Evolutionary conservation across 2,888 invertebrate species (phyloP).

Genomic region (Ganaspis brasiliensis): DNA sequence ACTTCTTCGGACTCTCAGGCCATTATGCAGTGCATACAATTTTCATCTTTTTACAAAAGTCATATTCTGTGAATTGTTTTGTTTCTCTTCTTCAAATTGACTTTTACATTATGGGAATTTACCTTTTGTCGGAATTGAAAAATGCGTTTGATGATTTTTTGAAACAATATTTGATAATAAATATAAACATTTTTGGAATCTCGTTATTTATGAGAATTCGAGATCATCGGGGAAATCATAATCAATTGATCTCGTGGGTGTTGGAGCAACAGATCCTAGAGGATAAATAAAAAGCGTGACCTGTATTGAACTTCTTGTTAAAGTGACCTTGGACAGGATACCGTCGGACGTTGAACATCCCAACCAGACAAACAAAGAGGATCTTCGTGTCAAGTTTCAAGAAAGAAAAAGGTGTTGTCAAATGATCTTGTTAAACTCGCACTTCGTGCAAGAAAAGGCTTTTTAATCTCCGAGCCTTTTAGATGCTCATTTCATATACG

Average conservation of each 20-base stretch:
- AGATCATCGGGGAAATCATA: slow-evolving; percentile 52
- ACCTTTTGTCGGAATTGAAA: too few species aligned
- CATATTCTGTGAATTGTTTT: too few species aligned
- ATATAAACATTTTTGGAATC: too few species aligned
- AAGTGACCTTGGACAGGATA: slow-evolving; percentile 24
- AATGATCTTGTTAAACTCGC: background rate
- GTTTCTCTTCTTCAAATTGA: too few species aligned
- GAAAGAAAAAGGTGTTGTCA: background rate
- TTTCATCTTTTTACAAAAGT: background rate
- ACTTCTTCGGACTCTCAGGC: slow-evolving; percentile 62
- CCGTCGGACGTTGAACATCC: background rate
- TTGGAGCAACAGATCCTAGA: slow-evolving; percentile 44
- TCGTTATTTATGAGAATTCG: slow-evolving; percentile 35
- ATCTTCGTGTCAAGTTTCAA: background rate
- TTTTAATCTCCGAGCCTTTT: too few species aligned
- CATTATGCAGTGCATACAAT: too few species aligned
- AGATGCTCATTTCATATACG: too few species aligned
- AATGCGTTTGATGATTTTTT: too few species aligned
- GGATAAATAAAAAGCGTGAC: slow-evolving; percentile 18
- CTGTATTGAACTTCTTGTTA: slow-evolving; percentile 7
- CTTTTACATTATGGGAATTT: too few species aligned
- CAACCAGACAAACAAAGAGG: slow-evolving; percentile 8
- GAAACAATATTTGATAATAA: too few species aligned
- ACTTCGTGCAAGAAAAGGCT: background rate
- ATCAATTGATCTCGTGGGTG: slow-evolving; percentile 51